These are phyloP conservation scores for Rhinoderma darwinii DNA, from an alignment of 2,113 vertebrate genomes.

Conservation along the genomic window DNA sequence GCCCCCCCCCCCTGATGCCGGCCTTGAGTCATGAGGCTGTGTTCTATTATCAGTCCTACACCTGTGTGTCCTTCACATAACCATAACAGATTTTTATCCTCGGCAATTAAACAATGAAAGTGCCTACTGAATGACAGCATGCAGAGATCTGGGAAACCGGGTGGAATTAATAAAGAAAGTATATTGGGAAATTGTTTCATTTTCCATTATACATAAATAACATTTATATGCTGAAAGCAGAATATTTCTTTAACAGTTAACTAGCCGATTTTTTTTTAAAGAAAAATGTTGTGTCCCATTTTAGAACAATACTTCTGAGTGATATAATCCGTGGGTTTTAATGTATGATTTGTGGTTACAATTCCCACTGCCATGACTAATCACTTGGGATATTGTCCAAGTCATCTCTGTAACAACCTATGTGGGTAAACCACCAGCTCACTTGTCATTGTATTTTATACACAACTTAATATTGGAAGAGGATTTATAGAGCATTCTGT, in stretches of 20 bases:
- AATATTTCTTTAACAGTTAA: background rate
- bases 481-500: constrained; percentile 27
- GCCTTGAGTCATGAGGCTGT: no score
- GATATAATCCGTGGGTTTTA: background rate
- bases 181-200: background rate
- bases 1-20: no score
- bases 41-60: no score
- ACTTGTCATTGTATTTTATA: constrained; percentile 33
- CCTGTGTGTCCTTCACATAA: no score
- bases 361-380: background rate
- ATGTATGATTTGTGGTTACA: constrained; percentile 5
- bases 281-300: background rate
- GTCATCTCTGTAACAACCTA: background rate
- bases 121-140: no score
- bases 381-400: constrained; percentile 14
- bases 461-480: constrained; percentile 1
- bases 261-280: background rate
- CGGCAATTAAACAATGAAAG: no score
- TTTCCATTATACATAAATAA: background rate
- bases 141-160: no score
- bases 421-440: background rate
- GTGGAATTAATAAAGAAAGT: no score
- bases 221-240: background rate
- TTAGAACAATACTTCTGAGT: background rate
- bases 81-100: no score